phyloP scores from a whole-genome alignment of 2,888 invertebrate genomes.

The Caenorhabditis panamensis region DNA sequence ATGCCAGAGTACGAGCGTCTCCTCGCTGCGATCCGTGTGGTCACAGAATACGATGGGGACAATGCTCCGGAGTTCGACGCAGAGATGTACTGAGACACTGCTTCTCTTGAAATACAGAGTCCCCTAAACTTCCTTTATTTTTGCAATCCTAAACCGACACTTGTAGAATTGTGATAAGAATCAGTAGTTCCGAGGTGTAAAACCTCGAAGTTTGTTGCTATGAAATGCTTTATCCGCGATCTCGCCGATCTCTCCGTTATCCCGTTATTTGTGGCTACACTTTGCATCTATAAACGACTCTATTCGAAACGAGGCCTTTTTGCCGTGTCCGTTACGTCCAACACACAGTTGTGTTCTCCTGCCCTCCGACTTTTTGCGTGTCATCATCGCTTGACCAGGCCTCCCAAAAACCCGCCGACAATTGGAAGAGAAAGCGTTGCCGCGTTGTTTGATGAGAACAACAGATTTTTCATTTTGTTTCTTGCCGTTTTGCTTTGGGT shows the following conservation, averaged over 20 bases:
- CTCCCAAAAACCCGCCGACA: constrained; percentile 5
- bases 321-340: constrained; percentile 12
- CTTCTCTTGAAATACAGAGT: too few relatives aligned
- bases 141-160: not conserved
- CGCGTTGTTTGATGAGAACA: constrained; percentile 31
- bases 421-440: constrained; percentile 20
- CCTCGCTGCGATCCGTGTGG: constrained; percentile 33
- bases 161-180: not conserved
- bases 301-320: constrained; percentile 8
- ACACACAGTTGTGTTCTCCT: constrained; percentile 35
- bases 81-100: constrained; percentile 6
- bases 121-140: too few relatives aligned
- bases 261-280: constrained; percentile 11
- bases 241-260: not conserved
- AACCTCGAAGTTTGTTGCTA: not conserved
- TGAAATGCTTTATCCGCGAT: constrained; percentile 5
- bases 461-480: constrained; percentile 26
- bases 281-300: constrained; percentile 32
- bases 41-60: constrained; percentile 45
- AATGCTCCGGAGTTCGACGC: constrained; percentile 34
- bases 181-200: not conserved
- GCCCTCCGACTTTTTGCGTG: constrained; percentile 1
- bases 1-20: constrained; percentile 45
- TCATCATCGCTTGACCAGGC: constrained; percentile 15
- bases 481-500: constrained; percentile 7